Evolutionary conservation across 2,797 vertebrate species (phyloP), one percentile per base, ranked within the genome.

Genomic region (Dendrocincla fuliginosa): DNA sequence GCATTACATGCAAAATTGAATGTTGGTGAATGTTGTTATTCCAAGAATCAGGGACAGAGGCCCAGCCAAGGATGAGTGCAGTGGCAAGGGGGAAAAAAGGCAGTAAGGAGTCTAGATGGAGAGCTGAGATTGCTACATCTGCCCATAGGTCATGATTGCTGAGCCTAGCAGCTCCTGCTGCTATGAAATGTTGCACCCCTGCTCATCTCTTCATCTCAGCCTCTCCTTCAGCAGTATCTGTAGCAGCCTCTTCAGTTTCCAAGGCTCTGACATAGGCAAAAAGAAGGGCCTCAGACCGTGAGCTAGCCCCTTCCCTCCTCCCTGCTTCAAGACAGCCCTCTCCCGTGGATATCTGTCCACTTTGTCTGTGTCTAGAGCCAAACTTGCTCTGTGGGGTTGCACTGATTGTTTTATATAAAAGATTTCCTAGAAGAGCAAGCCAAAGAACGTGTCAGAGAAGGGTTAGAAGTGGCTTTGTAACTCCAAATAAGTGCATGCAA

Each of bases 401-500:
- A 24, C 33, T 92, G 84, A 63, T 4, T 82, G 41, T 65, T 89
- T 74, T 55, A 49, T 16, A 32, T 22, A 76, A 76, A 61, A 89
- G 53, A 56, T 32, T 80, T 89, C 49, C 3, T 8, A 79, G 81
- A 92, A 67, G 3, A 92, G 41, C 47, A 52, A 93, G 69, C 5
- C 8, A 84, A 59, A 85, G 50, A 79, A 81, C 1, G 5, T 87
- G 84, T 79, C 71, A 71, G 82, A 65, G 76, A 65, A 77, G 37
- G 57, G 68, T 49, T 77, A 73, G 65, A 92, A 95, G 42, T 75
- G 71, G 59, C 88, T 93, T 81, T 74, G 19, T 56, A 77, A 55
- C 44, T 79, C 93, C 86, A 89, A 84, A 81, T 88, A 89, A 92
- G 70, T 39, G 37, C 84, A 82, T 71, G 53, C 47, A 82, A 89